These are phyloP conservation scores for Scaptodrosophila lebanonensis DNA, from an alignment of 1,140 invertebrate genomes.

Conservation along the genomic window DNA sequence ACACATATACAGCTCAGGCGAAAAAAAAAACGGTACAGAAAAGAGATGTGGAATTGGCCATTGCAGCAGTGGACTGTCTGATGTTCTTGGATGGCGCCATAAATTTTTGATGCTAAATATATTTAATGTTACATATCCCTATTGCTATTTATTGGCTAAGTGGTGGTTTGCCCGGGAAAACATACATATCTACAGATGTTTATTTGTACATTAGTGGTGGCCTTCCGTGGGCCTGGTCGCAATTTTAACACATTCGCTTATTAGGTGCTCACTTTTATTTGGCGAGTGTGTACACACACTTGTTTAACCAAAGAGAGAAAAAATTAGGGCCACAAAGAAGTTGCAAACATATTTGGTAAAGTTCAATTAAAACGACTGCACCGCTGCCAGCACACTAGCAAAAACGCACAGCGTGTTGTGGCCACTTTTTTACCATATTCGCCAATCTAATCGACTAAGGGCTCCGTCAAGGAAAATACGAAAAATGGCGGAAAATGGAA, in stretches of 20 bases:
- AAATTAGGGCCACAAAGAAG: slow-evolving; percentile 70
- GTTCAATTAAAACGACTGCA: slow-evolving; percentile 48
- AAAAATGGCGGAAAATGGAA: slow-evolving; percentile 76
- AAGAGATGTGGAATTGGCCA: slow-evolving; percentile 86
- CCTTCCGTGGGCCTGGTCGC: too few relatives aligned
- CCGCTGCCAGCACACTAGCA: slow-evolving; percentile 31
- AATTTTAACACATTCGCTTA: too few relatives aligned
- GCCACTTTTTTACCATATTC: slow-evolving; percentile 31
- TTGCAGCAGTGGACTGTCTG: slow-evolving; percentile 84
- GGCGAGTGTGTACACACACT: slow-evolving; percentile 33
- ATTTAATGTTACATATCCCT: slow-evolving; percentile 5
- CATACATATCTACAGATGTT: too few relatives aligned
- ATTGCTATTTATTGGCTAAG: too few relatives aligned
- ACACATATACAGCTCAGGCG: slow-evolving; percentile 82
- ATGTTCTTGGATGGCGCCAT: slow-evolving; percentile 89
- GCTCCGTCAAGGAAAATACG: slow-evolving; percentile 36
- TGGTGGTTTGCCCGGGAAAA: too few relatives aligned
- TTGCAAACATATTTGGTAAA: slow-evolving; percentile 64
- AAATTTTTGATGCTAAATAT: slow-evolving; percentile 78
- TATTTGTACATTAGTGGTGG: too few relatives aligned
- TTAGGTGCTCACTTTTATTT: neutral
- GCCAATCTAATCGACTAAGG: slow-evolving; percentile 27
- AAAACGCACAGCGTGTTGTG: slow-evolving; percentile 38
- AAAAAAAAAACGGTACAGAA: slow-evolving; percentile 91
- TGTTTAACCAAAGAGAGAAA: slow-evolving; percentile 60